Evolutionary conservation across 2,888 invertebrate genomes (phyloP).

Genomic region (Digitonthophagus gazella): DNA sequence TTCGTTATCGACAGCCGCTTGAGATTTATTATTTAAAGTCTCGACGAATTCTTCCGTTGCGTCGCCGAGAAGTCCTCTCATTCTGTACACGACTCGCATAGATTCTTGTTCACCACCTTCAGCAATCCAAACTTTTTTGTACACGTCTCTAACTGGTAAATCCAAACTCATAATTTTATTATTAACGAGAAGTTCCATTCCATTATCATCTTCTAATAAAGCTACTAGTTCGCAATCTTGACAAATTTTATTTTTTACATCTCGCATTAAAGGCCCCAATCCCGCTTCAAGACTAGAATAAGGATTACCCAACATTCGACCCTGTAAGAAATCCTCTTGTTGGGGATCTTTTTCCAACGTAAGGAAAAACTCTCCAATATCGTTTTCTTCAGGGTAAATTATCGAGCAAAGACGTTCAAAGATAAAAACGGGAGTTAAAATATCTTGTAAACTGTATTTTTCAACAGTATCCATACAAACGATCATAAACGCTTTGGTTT

Average conservation of each 20-base stretch:
- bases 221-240: slow-evolving; percentile 98
- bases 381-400: slow-evolving; percentile 96
- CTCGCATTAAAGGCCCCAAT: slow-evolving; percentile 95
- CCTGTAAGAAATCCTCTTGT: slow-evolving; percentile 97
- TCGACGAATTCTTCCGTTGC: slow-evolving; percentile 99
- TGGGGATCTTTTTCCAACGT: slow-evolving; percentile 97
- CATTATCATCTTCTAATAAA: slow-evolving; percentile 94
- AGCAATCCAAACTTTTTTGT: slow-evolving; percentile 84
- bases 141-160: slow-evolving; percentile 90
- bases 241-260: slow-evolving; percentile 98
- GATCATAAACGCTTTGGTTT: slow-evolving; percentile 95
- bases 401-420: slow-evolving; percentile 96
- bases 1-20: slow-evolving; percentile 87
- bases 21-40: slow-evolving; percentile 82
- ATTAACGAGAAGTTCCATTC: slow-evolving; percentile 96
- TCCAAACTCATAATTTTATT: slow-evolving; percentile 98
- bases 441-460: slow-evolving; percentile 86
- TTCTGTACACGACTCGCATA: slow-evolving; percentile 96
- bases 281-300: slow-evolving; percentile 93
- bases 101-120: slow-evolving; percentile 91
- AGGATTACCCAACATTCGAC: slow-evolving; percentile 97
- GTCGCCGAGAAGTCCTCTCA: slow-evolving; percentile 96
- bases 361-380: slow-evolving; percentile 94
- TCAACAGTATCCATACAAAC: slow-evolving; percentile 95
- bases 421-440: slow-evolving; percentile 95